Conservation (phyloP, 2,888 invertebrate species). For the Heliconius hortense region DNA sequence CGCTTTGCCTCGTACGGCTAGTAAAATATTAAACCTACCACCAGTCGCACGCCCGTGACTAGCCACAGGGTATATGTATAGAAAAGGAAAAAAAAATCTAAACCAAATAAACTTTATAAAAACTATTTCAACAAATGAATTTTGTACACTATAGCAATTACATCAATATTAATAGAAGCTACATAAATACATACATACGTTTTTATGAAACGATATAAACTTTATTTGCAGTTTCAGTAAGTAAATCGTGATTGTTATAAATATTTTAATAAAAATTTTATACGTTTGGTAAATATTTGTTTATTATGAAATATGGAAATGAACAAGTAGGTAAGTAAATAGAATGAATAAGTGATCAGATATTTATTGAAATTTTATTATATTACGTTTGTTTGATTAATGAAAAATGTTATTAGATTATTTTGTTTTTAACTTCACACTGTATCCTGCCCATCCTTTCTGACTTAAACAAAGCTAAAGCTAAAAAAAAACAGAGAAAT, state of each 20-base stretch:
- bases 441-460: no score
- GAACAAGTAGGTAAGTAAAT: background rate
- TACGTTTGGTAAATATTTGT: constrained; percentile 3
- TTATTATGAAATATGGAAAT: background rate
- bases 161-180: background rate
- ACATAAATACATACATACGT: background rate
- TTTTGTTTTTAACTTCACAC: no score
- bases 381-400: background rate
- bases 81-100: background rate
- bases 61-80: no score
- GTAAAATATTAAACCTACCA: no score
- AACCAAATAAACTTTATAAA: background rate
- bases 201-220: background rate
- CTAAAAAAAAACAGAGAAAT: no score
- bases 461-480: no score
- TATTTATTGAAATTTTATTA: background rate
- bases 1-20: no score
- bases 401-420: background rate
- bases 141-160: background rate
- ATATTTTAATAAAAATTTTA: constrained; percentile 14
- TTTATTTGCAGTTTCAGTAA: constrained; percentile 7
- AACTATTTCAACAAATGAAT: no score
- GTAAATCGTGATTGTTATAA: constrained; percentile 14
- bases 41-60: no score
- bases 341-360: background rate